Evolutionary conservation across 2,113 vertebrate species (phyloP).

Genomic region (Myotis yumanensis): DNA sequence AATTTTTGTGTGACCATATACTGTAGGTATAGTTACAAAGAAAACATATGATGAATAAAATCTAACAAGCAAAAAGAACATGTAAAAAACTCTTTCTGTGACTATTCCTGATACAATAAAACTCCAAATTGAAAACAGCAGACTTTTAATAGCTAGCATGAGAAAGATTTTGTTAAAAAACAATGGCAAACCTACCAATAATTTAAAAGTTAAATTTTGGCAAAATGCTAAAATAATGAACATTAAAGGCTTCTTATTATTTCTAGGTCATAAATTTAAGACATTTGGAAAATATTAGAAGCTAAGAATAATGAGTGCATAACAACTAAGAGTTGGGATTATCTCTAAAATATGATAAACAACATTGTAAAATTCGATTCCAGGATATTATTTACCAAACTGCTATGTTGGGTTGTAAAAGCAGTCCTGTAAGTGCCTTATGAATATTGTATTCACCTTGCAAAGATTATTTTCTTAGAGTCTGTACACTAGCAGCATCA

Average conservation of each 20-base stretch:
- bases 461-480: not conserved
- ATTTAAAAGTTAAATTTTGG: conserved; percentile 16
- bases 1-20: conserved; percentile 7
- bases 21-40: not conserved
- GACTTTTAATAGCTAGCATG: not conserved
- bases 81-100: not conserved
- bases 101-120: not conserved
- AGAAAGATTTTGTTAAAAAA: not conserved
- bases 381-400: not conserved
- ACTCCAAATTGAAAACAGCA: not conserved
- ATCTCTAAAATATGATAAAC: not conserved
- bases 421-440: not conserved
- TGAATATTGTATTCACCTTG: not conserved
- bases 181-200: not conserved
- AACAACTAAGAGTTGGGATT: not conserved
- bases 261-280: not conserved
- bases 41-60: not conserved
- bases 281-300: conserved; percentile 4
- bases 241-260: not conserved
- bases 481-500: not conserved
- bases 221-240: not conserved
- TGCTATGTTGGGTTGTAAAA: not conserved
- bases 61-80: not conserved
- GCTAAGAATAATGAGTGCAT: not conserved
- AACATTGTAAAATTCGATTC: conserved; percentile 1